Percentiles rank a stretch among this genome's conserved stretches.
Conservation (phyloP, 2,113 vertebrate genomes). For the Boleophthalmus pectinirostris region DNA sequence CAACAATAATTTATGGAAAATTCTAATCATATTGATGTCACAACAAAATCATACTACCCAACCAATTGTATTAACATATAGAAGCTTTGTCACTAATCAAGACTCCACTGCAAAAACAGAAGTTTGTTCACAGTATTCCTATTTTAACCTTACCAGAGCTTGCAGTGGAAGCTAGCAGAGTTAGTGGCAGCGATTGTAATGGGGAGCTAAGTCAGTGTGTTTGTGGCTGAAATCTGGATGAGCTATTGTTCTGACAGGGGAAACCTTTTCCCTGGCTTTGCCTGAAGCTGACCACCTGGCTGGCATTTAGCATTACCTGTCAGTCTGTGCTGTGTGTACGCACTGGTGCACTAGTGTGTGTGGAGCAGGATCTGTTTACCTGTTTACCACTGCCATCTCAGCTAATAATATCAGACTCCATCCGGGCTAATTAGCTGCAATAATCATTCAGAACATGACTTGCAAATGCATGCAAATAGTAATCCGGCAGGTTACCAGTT, state of each 20-base stretch:
- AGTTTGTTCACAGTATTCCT: neutral
- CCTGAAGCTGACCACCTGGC: conserved; percentile 57
- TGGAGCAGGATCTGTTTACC: neutral
- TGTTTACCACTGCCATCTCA: neutral
- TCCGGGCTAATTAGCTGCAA: neutral
- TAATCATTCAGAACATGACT: neutral
- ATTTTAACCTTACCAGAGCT: neutral
- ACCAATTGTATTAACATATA: no score
- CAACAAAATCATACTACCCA: no score
- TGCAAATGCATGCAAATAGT: neutral
- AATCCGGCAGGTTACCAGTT: neutral
- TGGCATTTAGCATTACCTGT: conserved; percentile 48
- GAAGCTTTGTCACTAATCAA: no score
- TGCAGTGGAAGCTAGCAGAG: neutral
- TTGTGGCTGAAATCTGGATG: conserved; percentile 23
- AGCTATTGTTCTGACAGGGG: conserved; percentile 48
- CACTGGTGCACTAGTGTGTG: conserved; percentile 1
- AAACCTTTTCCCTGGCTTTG: conserved; percentile 52
- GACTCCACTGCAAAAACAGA: no score
- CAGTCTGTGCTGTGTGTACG: conserved; percentile 7
- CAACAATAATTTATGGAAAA: no score
- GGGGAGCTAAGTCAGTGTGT: conserved; percentile 31
- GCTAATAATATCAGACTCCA: neutral
- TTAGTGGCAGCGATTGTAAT: conserved; percentile 25
- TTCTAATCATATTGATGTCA: no score